Evolutionary conservation across 2,113 vertebrate genomes (phyloP).

Genomic region (Zosterops pallidus): DNA sequence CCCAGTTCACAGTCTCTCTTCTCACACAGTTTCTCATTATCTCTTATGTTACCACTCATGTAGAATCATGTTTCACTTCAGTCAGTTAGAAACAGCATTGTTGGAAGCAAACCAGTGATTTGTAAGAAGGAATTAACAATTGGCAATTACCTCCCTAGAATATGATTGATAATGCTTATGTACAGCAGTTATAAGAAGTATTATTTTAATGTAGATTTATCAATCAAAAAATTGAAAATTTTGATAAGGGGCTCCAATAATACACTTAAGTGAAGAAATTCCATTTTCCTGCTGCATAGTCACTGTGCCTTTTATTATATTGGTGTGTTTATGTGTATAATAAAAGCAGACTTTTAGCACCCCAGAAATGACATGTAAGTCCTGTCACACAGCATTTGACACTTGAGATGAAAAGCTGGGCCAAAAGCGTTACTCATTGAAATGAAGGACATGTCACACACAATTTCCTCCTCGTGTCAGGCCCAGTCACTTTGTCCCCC

Average conservation of each 20-base stretch:
- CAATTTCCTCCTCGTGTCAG: constrained; percentile 27
- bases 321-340: neutral
- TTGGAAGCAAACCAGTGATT: neutral
- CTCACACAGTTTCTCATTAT: neutral
- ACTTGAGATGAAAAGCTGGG: constrained; percentile 8
- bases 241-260: neutral
- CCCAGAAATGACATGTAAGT: neutral
- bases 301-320: neutral
- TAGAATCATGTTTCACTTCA: neutral
- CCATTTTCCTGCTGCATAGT: neutral
- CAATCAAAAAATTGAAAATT: neutral
- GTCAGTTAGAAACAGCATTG: neutral
- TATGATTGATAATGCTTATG: neutral
- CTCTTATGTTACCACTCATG: neutral
- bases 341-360: neutral
- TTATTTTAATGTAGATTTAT: neutral
- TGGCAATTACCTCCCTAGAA: neutral
- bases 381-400: constrained; percentile 55
- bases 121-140: neutral
- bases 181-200: neutral
- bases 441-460: constrained; percentile 61
- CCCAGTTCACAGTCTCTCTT: neutral
- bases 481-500: constrained; percentile 10
- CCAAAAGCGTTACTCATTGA: constrained; percentile 41
- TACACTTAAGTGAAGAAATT: neutral